Conservation (phyloP, 2,888 invertebrate species). For the Acronicta leporina region DNA sequence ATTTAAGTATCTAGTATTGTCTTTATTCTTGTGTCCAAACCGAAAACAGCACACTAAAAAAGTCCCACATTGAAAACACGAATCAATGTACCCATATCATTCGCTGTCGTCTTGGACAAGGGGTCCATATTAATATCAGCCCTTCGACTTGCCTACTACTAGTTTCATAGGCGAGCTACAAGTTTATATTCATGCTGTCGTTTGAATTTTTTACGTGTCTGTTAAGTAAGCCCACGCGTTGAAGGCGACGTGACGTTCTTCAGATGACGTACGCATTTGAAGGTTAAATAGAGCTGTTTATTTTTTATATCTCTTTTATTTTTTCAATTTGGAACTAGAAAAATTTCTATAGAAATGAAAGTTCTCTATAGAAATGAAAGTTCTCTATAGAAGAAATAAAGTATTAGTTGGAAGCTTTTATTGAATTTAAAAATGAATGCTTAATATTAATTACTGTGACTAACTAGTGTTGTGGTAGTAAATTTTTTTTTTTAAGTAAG, state of each 20-base stretch:
- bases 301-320: slow-evolving; percentile 10
- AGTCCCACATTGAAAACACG: slow-evolving; percentile 33
- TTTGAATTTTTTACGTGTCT: slow-evolving; percentile 79
- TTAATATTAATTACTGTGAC: too few relatives aligned
- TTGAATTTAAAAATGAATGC: too few relatives aligned
- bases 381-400: not conserved
- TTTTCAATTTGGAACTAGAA: slow-evolving; percentile 4
- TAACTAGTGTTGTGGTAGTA: too few relatives aligned
- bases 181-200: slow-evolving; percentile 78
- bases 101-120: slow-evolving; percentile 58
- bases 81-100: slow-evolving; percentile 55
- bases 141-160: slow-evolving; percentile 63
- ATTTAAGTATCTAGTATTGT: too few relatives aligned
- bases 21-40: slow-evolving; percentile 4
- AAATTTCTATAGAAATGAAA: too few relatives aligned
- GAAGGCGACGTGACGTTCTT: slow-evolving; percentile 48
- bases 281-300: slow-evolving; percentile 35
- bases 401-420: not conserved
- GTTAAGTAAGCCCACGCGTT: slow-evolving; percentile 59
- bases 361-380: too few relatives aligned
- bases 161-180: slow-evolving; percentile 69
- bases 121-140: slow-evolving; percentile 65
- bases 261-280: slow-evolving; percentile 40
- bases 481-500: too few relatives aligned
- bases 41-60: slow-evolving; percentile 36